Evolutionary conservation across 2,113 vertebrate genomes (phyloP).

Genomic region (Solenodon paradoxus): DNA sequence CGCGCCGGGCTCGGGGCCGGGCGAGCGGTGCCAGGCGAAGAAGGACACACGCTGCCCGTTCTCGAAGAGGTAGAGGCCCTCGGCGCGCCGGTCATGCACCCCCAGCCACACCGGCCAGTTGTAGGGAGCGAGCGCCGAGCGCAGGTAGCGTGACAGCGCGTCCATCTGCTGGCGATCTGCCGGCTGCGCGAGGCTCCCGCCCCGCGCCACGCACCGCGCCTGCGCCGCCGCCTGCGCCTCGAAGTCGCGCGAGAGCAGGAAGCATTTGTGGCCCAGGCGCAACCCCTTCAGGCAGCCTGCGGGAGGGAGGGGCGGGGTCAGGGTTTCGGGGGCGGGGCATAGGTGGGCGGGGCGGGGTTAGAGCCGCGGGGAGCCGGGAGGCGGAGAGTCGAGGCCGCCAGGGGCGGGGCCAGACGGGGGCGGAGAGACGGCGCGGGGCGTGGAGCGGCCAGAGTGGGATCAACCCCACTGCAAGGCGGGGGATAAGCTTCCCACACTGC

Average conservation of each 20-base stretch:
- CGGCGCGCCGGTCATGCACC: slow-evolving; percentile 88
- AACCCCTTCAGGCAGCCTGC: slow-evolving; percentile 90
- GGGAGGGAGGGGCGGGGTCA: not conserved
- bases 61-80: slow-evolving; percentile 90
- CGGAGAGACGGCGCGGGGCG: slow-evolving; percentile 2
- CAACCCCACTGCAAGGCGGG: rapidly evolving
- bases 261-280: slow-evolving; percentile 88
- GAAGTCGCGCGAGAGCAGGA: slow-evolving; percentile 87
- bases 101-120: slow-evolving; percentile 95
- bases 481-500: rapidly evolving
- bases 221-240: slow-evolving; percentile 86
- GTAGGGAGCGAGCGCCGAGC: slow-evolving; percentile 85
- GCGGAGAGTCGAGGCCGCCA: not conserved
- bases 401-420: not conserved
- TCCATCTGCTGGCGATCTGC: slow-evolving; percentile 88
- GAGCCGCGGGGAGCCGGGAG: no score
- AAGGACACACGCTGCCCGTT: slow-evolving; percentile 88
- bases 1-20: slow-evolving; percentile 27
- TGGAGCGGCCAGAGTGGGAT: not conserved
- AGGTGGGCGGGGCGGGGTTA: not conserved
- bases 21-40: slow-evolving; percentile 89
- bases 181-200: slow-evolving; percentile 90
- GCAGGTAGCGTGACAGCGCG: slow-evolving; percentile 86
- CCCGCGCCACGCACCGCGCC: slow-evolving; percentile 85
- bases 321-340: not conserved